Conservation (phyloP, 2,797 vertebrate genomes). For the Dicrostonyx torquatus region DNA sequence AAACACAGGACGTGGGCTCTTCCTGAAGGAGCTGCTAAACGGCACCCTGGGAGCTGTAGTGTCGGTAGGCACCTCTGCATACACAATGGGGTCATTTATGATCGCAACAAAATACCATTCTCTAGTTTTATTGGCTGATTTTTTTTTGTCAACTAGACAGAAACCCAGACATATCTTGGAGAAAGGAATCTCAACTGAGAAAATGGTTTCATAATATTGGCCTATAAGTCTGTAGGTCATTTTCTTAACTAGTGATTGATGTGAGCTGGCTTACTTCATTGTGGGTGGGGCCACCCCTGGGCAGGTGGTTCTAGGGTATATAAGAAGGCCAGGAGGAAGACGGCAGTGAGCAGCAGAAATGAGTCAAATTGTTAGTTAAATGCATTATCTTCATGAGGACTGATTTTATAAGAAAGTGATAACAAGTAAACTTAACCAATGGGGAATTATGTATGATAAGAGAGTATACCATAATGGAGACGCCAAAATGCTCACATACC, state of each 20-base stretch:
- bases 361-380: constrained; percentile 48
- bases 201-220: not conserved
- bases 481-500: constrained; percentile 23
- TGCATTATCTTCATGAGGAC: constrained; percentile 38
- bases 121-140: not conserved
- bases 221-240: not conserved
- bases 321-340: not conserved
- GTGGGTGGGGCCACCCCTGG: not conserved
- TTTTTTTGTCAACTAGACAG: not conserved
- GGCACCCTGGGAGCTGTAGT: accelerated
- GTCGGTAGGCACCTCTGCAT: accelerated
- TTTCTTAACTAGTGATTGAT: not conserved
- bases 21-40: not conserved
- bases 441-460: constrained; percentile 34
- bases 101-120: not conserved
- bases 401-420: constrained; percentile 21
- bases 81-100: not conserved
- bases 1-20: not conserved
- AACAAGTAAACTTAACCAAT: not conserved
- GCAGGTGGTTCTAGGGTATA: not conserved
- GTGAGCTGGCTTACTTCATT: not conserved
- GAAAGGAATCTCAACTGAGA: not conserved
- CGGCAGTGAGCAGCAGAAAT: not conserved
- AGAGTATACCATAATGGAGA: not conserved
- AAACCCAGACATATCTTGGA: not conserved